Percentiles rank a stretch among this genome's conserved stretches.
These are phyloP conservation scores for Sinohyriopsis cumingii DNA, from an alignment of 2,888 invertebrate species.

Conservation along the genomic window DNA sequence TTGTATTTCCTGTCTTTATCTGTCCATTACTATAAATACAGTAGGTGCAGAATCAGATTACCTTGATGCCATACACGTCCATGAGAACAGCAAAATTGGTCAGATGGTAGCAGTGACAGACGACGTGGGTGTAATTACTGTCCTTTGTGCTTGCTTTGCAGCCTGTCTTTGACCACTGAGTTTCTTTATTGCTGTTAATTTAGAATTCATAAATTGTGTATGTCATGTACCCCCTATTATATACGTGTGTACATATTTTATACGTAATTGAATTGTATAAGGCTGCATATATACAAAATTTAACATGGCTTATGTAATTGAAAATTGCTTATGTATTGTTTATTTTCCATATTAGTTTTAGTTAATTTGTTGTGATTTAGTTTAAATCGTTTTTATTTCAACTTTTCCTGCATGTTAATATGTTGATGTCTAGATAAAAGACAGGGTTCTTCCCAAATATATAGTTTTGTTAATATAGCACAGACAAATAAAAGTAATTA, in stretches of 20 bases:
- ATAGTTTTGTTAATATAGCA: too few relatives aligned
- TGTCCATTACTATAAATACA: too few relatives aligned
- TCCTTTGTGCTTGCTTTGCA: conserved; percentile 33
- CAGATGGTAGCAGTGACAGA: conserved; percentile 59
- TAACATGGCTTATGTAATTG: background rate
- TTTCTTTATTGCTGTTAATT: conserved; percentile 23
- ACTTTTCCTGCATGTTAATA: too few relatives aligned
- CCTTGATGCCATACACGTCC: conserved; percentile 56
- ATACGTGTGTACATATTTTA: too few relatives aligned
- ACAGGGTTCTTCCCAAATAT: too few relatives aligned
- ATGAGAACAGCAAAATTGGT: conserved; percentile 64
- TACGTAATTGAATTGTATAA: background rate
- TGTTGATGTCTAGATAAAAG: too few relatives aligned
- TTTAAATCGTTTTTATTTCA: too few relatives aligned
- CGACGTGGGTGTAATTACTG: conserved; percentile 46
- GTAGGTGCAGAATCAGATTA: conserved; percentile 9
- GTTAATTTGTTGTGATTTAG: too few relatives aligned
- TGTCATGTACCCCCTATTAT: background rate
- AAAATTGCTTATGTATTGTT: too few relatives aligned
- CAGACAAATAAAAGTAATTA: too few relatives aligned
- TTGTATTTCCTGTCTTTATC: too few relatives aligned
- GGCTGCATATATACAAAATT: background rate
- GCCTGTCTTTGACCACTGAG: conserved; percentile 49
- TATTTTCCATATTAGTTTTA: background rate
- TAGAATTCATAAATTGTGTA: background rate